Evolutionary conservation across 2,113 vertebrate genomes (phyloP), one percentile per base, ranked within the genome.

Genomic region (Eulemur macaco): DNA sequence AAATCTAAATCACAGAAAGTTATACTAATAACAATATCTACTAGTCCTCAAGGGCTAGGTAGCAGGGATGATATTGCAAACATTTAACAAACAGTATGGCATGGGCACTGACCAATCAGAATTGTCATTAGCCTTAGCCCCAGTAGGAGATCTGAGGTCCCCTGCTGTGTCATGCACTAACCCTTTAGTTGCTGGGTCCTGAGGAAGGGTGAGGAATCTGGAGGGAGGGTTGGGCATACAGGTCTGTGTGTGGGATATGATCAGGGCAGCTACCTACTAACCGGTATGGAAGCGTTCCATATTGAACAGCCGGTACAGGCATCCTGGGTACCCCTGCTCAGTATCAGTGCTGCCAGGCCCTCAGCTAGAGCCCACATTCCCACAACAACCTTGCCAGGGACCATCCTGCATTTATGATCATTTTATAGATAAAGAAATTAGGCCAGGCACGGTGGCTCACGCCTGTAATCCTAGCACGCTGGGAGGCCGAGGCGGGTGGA

Each of bases 141-240:
- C 31, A 29, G 12, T 64, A 21, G 73, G 37, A 56, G 6, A 31
- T 34, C 58, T 77, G 71, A 71, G 42, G 18, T 63, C 54, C 6
- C 12, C 34, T 54, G 27, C 37, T 4, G 2, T 6, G 3, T 0
- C 21, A 42, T 37, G 14, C 42, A 54, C 6, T 42, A 84, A 47
- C 18, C 31, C 66, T 86, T 45, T 52, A 66, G 34, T n/a, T 66
- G 34, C 9, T 3, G 39, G n/a, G 21, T 58, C 74, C 21, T 60
- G 12, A n/a, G 13, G 6, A 85, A 64, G 31, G 10, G 12, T 56
- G 93, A 80, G 5, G 10, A 78, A 31, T 73, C 78, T 39, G 39
- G 50, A 9, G 5, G 9, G n/a, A 11, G 34, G 42, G 14, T 4
- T 11, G 37, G 17, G 47, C 0, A 0, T 58, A 42, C 9, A 18